Evolutionary conservation across 37 sponge, comb jelly and placozoan genomes (phyloP), one percentile per base, ranked within the genome.

Genomic region (Halichondria panicea): DNA sequence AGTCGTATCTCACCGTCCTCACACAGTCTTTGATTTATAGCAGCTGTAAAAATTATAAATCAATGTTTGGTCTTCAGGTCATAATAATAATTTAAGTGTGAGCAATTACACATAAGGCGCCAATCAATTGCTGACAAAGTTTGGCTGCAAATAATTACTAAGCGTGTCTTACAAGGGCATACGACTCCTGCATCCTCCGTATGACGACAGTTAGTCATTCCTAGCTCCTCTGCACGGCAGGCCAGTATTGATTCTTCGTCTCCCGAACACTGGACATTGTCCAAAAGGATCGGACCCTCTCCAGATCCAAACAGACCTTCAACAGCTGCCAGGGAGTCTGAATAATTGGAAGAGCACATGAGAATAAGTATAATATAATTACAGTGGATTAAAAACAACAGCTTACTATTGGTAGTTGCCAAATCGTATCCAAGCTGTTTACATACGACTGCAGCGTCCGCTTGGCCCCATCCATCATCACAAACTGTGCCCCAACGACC

Each of bases 361-460:
- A 48, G 15, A 48, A 48, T 48, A 48, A 48, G 11, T 18, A 48
- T 15, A 15, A 48, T 18, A 48, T 48, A 48, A 48, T 48, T 15
- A 48, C 11, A 15, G 52, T 15, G 13, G 13, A 48, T 48, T 15
- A 48, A 48, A 11, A 48, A 11, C 52, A 11, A 48, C 12, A 27
- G 60, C 60, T 24, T 58, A 58, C 60, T 27, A n/a, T 58, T 58
- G 25, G 60, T 46, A n/a, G n/a, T n/a, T n/a, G n/a, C n/a, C n/a
- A n/a, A n/a, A n/a, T n/a, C n/a, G 62, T 48, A 88, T 52, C 89
- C 89, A 19, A 88, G 79, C 62, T 88, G 89, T 22, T n/a, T 75
- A 55, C 89, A 88, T 6, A 83, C 74, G n/a, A 82, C 83, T 30
- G 30, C 34, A 32, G 89, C 89, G 33, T 74, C 89, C 0, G 1